These are phyloP conservation scores for Epinephelus lanceolatus DNA, from an alignment of 2,113 vertebrate species.

Conservation along the genomic window DNA sequence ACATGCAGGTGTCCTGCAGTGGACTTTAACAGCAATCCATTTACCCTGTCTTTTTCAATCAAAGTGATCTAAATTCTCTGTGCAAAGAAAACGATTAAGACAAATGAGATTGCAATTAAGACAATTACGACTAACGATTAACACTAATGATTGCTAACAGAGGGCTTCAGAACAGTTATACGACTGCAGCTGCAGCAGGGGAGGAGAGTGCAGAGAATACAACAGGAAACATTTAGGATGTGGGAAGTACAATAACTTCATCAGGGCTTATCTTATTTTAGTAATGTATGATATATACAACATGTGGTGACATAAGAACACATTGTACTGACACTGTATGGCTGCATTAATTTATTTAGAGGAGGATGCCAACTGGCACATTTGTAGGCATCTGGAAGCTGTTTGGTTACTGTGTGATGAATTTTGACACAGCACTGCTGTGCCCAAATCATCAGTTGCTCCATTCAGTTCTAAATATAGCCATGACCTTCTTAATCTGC, in stretches of 20 bases:
- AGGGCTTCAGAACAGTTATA: conserved; percentile 22
- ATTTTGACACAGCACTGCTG: background rate
- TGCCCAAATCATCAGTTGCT: background rate
- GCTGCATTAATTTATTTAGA: background rate
- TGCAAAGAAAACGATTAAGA: conserved; percentile 53
- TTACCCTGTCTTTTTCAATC: conserved; percentile 47
- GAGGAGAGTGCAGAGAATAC: background rate
- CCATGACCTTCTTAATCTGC: background rate
- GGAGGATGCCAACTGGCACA: background rate
- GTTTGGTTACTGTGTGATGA: background rate
- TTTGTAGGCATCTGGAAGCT: background rate
- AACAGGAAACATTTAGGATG: background rate
- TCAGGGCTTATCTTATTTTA: background rate
- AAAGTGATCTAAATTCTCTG: conserved; percentile 44
- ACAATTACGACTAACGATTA: conserved; percentile 62
- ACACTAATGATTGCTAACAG: conserved; percentile 47
- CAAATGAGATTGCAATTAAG: conserved; percentile 48
- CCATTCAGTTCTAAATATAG: background rate
- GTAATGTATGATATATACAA: no score
- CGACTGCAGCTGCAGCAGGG: conserved; percentile 39
- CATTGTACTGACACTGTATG: no score
- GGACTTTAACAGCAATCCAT: conserved; percentile 20
- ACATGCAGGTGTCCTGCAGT: conserved; percentile 26
- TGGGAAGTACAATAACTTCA: background rate
- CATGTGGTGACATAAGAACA: background rate